Evolutionary conservation across 2,113 vertebrate genomes (phyloP).

Genomic region (Trichomycterus rosablanca): DNA sequence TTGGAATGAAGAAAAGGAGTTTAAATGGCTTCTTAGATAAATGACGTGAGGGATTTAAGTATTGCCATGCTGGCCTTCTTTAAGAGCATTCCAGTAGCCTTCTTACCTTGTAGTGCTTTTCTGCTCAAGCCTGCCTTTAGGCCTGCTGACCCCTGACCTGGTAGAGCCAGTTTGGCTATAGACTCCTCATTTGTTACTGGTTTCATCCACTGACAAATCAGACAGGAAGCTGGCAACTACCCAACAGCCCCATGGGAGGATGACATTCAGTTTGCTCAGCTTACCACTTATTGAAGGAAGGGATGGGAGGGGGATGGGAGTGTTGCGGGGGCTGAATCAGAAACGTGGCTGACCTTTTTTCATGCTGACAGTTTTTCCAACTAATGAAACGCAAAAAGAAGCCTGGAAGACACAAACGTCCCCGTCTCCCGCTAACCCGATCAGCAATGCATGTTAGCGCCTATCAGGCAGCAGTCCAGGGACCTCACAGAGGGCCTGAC

Average conservation of each 20-base stretch:
- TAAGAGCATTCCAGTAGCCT: slow-evolving; percentile 64
- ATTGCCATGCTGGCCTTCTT: slow-evolving; percentile 55
- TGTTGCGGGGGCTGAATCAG: slow-evolving; percentile 43
- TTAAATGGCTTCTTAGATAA: slow-evolving; percentile 54
- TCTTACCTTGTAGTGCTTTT: slow-evolving; percentile 60
- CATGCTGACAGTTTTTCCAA: slow-evolving; percentile 50
- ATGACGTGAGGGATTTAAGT: slow-evolving; percentile 40
- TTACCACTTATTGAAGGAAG: slow-evolving; percentile 77
- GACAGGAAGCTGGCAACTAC: slow-evolving; percentile 75
- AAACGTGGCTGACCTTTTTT: slow-evolving; percentile 52
- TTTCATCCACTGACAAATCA: slow-evolving; percentile 78
- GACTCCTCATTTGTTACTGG: slow-evolving; percentile 83
- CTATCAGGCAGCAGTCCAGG: slow-evolving; percentile 67
- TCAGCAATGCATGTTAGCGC: slow-evolving; percentile 66
- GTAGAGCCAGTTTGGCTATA: slow-evolving; percentile 75
- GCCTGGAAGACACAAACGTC: slow-evolving; percentile 60
- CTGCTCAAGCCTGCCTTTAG: slow-evolving; percentile 67
- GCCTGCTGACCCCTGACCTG: slow-evolving; percentile 71
- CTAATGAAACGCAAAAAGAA: slow-evolving; percentile 61
- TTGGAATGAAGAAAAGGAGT: slow-evolving; percentile 52
- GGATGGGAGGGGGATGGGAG: slow-evolving; percentile 42
- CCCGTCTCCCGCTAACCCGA: slow-evolving; percentile 62
- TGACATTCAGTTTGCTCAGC: slow-evolving; percentile 83
- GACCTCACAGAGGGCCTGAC: slow-evolving; percentile 52
- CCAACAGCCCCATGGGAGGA: slow-evolving; percentile 80